Evolutionary conservation across 1,140 invertebrate species (phyloP), one percentile per base, ranked within the genome.

Genomic region (Paracyclopina nana): DNA sequence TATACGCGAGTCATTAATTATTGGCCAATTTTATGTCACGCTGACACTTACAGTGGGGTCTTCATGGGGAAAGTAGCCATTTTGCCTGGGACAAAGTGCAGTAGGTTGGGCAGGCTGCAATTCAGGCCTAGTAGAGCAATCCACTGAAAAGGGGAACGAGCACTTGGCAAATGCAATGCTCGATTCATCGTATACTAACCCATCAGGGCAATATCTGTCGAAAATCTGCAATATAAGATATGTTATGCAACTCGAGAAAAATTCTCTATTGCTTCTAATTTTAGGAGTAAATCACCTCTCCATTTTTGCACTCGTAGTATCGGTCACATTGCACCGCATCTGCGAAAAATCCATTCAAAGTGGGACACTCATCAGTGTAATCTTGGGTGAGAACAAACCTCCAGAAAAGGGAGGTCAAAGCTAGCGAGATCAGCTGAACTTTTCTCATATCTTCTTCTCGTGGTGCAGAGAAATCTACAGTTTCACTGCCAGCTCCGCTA

Each of bases 131-230:
- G 82, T 80, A 34, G 78, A 78, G 59, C 83, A 90, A 60, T 87
- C 82, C 6, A 86, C 80, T 56, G 41, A 31, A 72, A 85, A 85
- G 57, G 80, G 78, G 60, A 85, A 80, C 64, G 87, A 83, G 61
- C 83, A 88, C 63, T 85, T 85, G 69, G 84, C 85, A 59, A 80
- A 70, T 65, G 82, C 80, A 54, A 78, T 72, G 65, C 80, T 84
- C 50, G 75, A 60, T 1, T 76, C 79, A 68, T 86, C 81, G 64
- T 85, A 87, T 16, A 85, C 82, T 12, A 86, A 69, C 53, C 82
- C 82, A 61, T 87, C 82, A 4, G 80, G 78, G 60, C 82, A 87
- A 1, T 82, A 68, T 63, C 82, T 82, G 55, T 75, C 73, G 43
- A 20, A 24, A 3, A 52, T 40, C 50, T 52, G 27, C 34, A 8